A percentile compares a stretch with the other conserved stretches of the same genome.
Conservation (phyloP, 2,888 invertebrate species). For the Argyra leucocephala region DNA sequence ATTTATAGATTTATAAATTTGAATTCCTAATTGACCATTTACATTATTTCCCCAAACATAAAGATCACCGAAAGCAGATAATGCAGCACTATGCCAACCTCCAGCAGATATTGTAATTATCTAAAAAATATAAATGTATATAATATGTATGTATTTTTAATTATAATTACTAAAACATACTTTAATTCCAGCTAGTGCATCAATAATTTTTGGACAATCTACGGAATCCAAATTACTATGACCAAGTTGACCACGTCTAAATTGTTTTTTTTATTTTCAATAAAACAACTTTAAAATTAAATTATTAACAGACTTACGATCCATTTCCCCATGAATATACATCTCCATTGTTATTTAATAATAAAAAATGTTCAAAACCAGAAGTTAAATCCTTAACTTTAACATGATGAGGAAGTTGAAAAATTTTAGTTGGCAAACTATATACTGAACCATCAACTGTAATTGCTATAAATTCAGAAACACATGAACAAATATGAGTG, state of each 20-base stretch:
- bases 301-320: constrained; percentile 49
- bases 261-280: constrained; percentile 27
- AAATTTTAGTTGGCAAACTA: constrained; percentile 51
- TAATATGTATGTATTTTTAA: too few species aligned
- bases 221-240: constrained; percentile 54
- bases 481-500: constrained; percentile 42
- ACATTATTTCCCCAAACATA: constrained; percentile 91
- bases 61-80: constrained; percentile 70
- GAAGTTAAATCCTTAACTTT: constrained; percentile 57
- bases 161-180: constrained; percentile 27
- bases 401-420: constrained; percentile 46
- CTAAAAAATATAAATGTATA: constrained; percentile 25
- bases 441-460: constrained; percentile 49
- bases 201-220: constrained; percentile 55
- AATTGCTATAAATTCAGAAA: constrained; percentile 44
- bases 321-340: constrained; percentile 79
- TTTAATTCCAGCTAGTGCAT: constrained; percentile 65
- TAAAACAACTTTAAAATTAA: not conserved
- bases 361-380: constrained; percentile 71
- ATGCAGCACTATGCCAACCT: constrained; percentile 77
- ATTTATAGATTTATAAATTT: constrained; percentile 35
- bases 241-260: constrained; percentile 79
- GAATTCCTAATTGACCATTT: constrained; percentile 71
- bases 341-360: constrained; percentile 59
- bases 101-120: constrained; percentile 64